Evolutionary conservation across 2,888 invertebrate species (phyloP).

Genomic region (Callyntrura guangdongensis): DNA sequence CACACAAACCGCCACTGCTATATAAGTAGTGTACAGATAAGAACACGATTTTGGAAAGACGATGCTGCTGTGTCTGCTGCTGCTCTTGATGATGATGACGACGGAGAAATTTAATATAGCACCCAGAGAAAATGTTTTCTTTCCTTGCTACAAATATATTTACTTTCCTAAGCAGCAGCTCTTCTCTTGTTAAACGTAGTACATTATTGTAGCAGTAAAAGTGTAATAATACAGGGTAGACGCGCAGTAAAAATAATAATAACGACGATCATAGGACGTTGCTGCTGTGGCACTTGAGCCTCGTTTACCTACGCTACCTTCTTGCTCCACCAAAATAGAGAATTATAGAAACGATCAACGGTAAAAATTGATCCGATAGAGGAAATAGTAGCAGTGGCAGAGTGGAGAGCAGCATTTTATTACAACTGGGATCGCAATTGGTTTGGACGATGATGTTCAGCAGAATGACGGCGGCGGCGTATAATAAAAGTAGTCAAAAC

Average conservation of each 20-base stretch:
- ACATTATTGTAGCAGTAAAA: not conserved
- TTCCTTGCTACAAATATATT: not conserved
- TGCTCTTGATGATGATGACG: no score
- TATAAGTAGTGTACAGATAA: not conserved
- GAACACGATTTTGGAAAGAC: not conserved
- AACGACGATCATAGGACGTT: not conserved
- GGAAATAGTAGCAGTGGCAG: not conserved
- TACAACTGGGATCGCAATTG: slow-evolving; percentile 48
- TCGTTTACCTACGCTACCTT: not conserved
- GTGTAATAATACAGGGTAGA: no score
- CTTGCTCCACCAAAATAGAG: not conserved
- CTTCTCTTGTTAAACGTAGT: slow-evolving; percentile 7
- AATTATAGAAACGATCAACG: not conserved
- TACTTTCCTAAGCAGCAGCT: not conserved
- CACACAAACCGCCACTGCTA: no score
- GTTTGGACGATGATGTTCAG: not conserved
- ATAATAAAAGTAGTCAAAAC: slow-evolving; percentile 45
- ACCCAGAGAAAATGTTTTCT: slow-evolving; percentile 22
- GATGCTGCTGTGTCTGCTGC: no score
- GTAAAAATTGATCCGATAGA: slow-evolving; percentile 26
- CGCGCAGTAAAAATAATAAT: not conserved
- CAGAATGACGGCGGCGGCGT: slow-evolving; percentile 24
- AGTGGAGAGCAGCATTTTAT: slow-evolving; percentile 33
- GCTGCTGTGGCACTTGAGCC: not conserved
- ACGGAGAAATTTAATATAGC: slow-evolving; percentile 24